A percentile compares a stretch with the other conserved stretches of the same genome.
Conservation (phyloP, 1,140 invertebrate species). For the Aethina tumida region DNA sequence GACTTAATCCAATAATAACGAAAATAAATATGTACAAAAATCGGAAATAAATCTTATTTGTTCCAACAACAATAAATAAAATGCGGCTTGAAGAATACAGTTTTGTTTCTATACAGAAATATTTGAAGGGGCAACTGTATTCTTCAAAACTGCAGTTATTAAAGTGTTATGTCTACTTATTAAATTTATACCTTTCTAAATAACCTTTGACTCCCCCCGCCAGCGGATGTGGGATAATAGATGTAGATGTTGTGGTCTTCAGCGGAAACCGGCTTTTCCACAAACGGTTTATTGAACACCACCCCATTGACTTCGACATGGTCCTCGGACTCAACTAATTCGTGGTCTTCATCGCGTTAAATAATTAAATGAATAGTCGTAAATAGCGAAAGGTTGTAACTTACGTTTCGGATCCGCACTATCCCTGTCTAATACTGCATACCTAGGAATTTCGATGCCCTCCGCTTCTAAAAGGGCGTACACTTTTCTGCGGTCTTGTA, state of each 20-base stretch:
- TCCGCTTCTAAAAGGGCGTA: slow-evolving; percentile 90
- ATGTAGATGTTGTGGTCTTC: slow-evolving; percentile 99
- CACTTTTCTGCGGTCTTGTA: slow-evolving; percentile 90
- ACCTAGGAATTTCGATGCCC: slow-evolving; percentile 94
- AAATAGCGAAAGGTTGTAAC: slow-evolving; percentile 24
- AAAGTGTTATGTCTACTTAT: too few species aligned
- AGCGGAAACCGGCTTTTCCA: slow-evolving; percentile 96
- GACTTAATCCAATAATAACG: background rate
- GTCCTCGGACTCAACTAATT: slow-evolving; percentile 94
- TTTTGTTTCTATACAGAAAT: too few species aligned
- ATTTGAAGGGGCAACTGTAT: too few species aligned
- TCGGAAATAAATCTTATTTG: too few species aligned
- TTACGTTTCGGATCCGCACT: slow-evolving; percentile 82
- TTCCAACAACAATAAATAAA: too few species aligned
- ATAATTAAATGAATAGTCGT: slow-evolving; percentile 1
- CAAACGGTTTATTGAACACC: slow-evolving; percentile 98
- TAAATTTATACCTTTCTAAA: slow-evolving; percentile 98
- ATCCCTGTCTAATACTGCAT: slow-evolving; percentile 93
- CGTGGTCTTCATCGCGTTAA: slow-evolving; percentile 57
- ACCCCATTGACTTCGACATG: slow-evolving; percentile 97
- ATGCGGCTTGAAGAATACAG: too few species aligned
- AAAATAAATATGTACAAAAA: too few species aligned
- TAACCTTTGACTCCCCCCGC: slow-evolving; percentile 89
- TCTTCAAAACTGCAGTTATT: too few species aligned
- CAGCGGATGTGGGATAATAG: slow-evolving; percentile 98